Evolutionary conservation across 2,113 vertebrate species (phyloP).

Genomic region (Sclerurus mexicanus): DNA sequence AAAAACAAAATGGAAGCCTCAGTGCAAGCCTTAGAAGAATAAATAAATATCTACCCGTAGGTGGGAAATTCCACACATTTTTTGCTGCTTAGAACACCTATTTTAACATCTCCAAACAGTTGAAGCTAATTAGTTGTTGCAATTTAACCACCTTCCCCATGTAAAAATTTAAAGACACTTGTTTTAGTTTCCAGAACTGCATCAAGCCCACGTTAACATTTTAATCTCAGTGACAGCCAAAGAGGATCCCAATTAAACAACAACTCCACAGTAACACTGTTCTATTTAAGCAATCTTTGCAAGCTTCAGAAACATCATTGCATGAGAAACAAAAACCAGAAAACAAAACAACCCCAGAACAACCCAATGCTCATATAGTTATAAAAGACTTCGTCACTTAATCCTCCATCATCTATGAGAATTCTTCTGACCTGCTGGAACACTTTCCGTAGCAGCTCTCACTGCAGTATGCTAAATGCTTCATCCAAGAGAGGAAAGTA

Average conservation of each 20-base stretch:
- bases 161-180: constrained; percentile 17
- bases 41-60: constrained; percentile 26
- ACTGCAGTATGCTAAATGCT: neutral
- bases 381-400: constrained; percentile 28
- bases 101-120: neutral
- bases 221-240: constrained; percentile 8
- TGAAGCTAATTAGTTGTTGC: neutral
- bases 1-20: constrained; percentile 27
- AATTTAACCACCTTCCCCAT: neutral
- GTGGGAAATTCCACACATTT: constrained; percentile 49
- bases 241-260: constrained; percentile 48
- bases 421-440: constrained; percentile 17
- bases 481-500: constrained; percentile 33
- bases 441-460: neutral
- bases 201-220: neutral
- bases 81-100: neutral
- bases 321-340: neutral
- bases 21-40: neutral
- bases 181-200: constrained; percentile 1
- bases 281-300: constrained; percentile 33
- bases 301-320: neutral
- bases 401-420: constrained; percentile 24
- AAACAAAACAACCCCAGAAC: neutral
- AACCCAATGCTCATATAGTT: neutral
- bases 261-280: neutral